Evolutionary conservation across 2,113 vertebrate species (phyloP).

Genomic region (Pluvialis apricaria): DNA sequence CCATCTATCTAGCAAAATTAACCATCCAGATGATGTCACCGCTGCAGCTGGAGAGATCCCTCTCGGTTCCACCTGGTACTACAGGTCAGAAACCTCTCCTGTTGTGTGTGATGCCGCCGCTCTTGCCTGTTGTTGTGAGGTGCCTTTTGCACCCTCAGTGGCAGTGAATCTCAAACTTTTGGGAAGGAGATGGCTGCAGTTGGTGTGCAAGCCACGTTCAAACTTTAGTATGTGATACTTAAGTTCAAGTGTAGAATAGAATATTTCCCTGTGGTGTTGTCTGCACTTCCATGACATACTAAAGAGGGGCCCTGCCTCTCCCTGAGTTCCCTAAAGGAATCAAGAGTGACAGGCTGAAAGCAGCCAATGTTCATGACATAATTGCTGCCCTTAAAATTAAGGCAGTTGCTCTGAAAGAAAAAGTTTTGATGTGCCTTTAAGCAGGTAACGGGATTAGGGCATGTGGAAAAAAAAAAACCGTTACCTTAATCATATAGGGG

Average conservation of each 20-base stretch:
- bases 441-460: neutral
- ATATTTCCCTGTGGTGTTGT: neutral
- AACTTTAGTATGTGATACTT: fast-evolving
- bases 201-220: neutral
- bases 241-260: too few species aligned
- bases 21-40: conserved; percentile 99
- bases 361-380: neutral
- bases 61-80: conserved; percentile 86
- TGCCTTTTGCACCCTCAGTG: neutral
- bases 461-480: neutral
- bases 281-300: neutral
- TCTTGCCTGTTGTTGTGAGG: neutral
- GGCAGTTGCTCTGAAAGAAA: neutral
- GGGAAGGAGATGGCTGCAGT: neutral
- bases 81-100: conserved; percentile 77
- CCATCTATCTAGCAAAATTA: conserved; percentile 97
- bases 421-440: neutral
- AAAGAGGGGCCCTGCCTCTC: neutral
- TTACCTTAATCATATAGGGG: neutral
- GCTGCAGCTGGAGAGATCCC: conserved; percentile 89
- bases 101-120: neutral
- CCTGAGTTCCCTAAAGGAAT: neutral
- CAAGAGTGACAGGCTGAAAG: neutral
- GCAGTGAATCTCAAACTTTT: neutral
- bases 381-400: neutral